A percentile compares a stretch with the other conserved stretches of the same genome.
Evolutionary conservation across 2,113 vertebrate genomes (phyloP).

Genomic region (Hydropotes inermis): DNA sequence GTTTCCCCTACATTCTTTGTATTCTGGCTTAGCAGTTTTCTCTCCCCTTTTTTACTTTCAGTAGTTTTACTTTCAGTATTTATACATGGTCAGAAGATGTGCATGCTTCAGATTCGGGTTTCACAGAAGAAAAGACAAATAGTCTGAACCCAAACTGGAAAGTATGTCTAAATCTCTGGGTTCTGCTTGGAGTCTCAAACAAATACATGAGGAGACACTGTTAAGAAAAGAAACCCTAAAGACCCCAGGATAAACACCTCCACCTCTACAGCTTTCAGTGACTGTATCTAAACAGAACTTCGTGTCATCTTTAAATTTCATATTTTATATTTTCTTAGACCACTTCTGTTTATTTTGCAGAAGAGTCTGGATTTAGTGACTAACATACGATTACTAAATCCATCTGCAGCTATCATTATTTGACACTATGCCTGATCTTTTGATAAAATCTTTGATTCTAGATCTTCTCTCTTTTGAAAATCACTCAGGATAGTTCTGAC

Average conservation of each 20-base stretch:
- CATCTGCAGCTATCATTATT: background rate
- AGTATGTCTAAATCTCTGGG: slow-evolving; percentile 17
- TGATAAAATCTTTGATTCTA: background rate
- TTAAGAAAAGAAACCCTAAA: background rate
- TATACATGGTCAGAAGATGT: background rate
- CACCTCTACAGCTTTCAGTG: background rate
- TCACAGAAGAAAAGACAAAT: slow-evolving; percentile 15
- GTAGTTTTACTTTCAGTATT: slow-evolving; percentile 45
- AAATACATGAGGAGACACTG: background rate
- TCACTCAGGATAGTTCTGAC: background rate
- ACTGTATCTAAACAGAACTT: background rate
- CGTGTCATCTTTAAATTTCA: background rate
- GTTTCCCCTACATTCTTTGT: background rate
- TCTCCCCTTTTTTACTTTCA: slow-evolving; percentile 33
- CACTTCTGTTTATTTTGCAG: background rate
- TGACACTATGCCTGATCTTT: background rate
- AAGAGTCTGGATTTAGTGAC: background rate
- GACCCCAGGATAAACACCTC: background rate
- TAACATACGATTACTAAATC: background rate
- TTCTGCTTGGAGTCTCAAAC: background rate
- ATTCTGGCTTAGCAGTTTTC: slow-evolving; percentile 48
- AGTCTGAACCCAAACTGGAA: slow-evolving; percentile 1
- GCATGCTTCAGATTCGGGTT: slow-evolving; percentile 20
- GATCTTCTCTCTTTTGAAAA: background rate
- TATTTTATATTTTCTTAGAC: background rate